Evolutionary conservation across 2,797 vertebrate species (phyloP).

Genomic region (Uromys caudimaculatus): DNA sequence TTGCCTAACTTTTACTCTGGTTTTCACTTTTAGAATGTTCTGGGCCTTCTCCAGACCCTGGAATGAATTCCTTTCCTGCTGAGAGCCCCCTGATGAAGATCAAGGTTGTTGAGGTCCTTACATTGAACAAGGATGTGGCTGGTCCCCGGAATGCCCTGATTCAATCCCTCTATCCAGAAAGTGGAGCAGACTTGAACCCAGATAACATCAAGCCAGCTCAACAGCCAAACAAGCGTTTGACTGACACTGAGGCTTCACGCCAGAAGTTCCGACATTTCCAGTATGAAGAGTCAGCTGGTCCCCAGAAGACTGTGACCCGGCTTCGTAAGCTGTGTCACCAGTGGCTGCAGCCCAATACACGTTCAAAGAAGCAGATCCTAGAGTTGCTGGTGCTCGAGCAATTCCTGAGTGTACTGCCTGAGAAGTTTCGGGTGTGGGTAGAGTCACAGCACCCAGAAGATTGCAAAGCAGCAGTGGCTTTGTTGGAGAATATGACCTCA

Average conservation of each 20-base stretch:
- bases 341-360: constrained; percentile 63
- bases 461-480: constrained; percentile 55
- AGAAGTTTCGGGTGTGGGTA: constrained; percentile 63
- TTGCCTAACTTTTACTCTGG: not conserved
- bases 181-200: not conserved
- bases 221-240: not conserved
- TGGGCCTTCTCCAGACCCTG: not conserved
- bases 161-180: constrained; percentile 67
- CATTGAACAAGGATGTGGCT: constrained; percentile 75
- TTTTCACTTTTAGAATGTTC: constrained; percentile 63
- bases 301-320: constrained; percentile 44
- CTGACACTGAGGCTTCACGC: constrained; percentile 27
- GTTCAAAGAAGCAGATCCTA: constrained; percentile 76
- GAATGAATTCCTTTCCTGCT: not conserved
- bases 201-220: not conserved
- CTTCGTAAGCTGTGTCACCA: constrained; percentile 69
- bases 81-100: constrained; percentile 61
- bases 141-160: constrained; percentile 72
- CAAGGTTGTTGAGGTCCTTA: constrained; percentile 76
- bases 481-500: constrained; percentile 66
- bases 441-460: constrained; percentile 66
- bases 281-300: not conserved
- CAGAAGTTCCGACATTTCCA: constrained; percentile 71
- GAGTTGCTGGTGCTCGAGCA: constrained; percentile 79
- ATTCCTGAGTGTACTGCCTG: constrained; percentile 60